Base-by-base conservation (phyloP, 2,797 vertebrate genomes). In the Erithacus rubecula region DNA sequence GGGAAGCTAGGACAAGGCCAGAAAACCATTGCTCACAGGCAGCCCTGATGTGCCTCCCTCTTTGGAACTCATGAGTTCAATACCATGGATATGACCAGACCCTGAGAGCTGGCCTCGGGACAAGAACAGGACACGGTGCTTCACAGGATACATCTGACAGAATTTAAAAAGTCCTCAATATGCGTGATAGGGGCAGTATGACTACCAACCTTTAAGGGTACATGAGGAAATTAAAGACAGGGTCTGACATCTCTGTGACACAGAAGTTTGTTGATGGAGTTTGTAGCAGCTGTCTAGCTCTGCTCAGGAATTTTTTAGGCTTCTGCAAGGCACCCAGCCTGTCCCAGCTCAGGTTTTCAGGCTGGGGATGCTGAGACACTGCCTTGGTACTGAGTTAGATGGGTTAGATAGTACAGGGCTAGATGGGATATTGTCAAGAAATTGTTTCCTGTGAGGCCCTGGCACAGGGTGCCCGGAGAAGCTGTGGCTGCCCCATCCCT, bases 241-340 rank as follows among this genome's bases (percentile, higher is more conserved):
- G 21, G 24, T 58, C 58, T 65, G 53, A 47, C 36, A 47, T 19
- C 74, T 75, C 55, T 14, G 43, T 0, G 0, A 26, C 0, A 6
- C 15, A 39, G 2, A 62, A 41, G 22, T 55, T 68, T 71, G 56
- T 24, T 62, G n/a, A 52, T 26, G 22, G 41, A 89, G 52, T 49
- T 65, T 34, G 47, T 15, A 59, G 46, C 11, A 71, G 19, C 23
- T 34, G 58, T 63, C 41, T 51, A 68, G 53, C 62, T 75, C 72
- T 27, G 34, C 67, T 64, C 11, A 46, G 59, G 77, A 93, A 64
- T 41, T 60, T 71, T 90, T 56, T 12, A 63, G 64, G 69, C 47
- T 88, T 71, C 69, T 52, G 43, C 0, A 5, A 52, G 32, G 60
- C 8, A 4, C 21, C 27, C 49, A 77, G 58, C 37, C 72, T 44